Conservation (phyloP, 2,888 invertebrate genomes). For the Trichacis sp. region DNA sequence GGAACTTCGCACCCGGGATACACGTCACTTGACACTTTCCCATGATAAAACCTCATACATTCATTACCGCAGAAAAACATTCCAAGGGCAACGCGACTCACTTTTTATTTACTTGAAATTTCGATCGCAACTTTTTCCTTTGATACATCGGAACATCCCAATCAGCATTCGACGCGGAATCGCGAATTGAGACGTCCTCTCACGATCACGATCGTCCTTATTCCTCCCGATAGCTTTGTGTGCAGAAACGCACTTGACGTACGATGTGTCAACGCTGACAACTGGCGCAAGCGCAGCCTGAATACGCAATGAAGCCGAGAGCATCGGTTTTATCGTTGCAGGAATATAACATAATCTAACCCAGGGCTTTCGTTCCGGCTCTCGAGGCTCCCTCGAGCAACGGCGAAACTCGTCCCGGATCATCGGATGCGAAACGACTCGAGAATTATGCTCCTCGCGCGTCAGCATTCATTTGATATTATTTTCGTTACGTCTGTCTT, state of each 20-base stretch:
- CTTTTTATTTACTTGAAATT: not conserved
- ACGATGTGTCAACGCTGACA: constrained; percentile 69
- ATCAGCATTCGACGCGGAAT: constrained; percentile 51
- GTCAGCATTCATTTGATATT: constrained; percentile 3
- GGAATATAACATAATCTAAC: constrained; percentile 32
- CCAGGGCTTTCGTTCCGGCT: constrained; percentile 10
- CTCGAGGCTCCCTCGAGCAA: constrained; percentile 1
- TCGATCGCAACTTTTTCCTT: not conserved
- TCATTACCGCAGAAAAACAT: not conserved
- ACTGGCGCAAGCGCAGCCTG: constrained; percentile 68
- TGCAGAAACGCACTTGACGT: constrained; percentile 65
- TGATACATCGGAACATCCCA: constrained; percentile 32
- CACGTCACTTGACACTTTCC: constrained; percentile 1
- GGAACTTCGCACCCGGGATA: not conserved
- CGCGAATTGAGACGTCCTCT: constrained; percentile 61
- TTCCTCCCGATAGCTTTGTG: constrained; percentile 58
- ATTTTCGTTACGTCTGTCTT: not conserved
- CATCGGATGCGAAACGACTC: not conserved
- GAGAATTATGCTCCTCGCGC: constrained; percentile 1
- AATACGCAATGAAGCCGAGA: constrained; percentile 64
- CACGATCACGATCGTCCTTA: constrained; percentile 47
- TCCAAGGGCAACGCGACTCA: no score
- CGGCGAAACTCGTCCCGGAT: constrained; percentile 1
- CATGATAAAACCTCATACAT: not conserved
- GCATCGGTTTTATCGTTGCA: constrained; percentile 26